Conservation (phyloP, 2,888 invertebrate genomes). For the Eristalis tenax region DNA sequence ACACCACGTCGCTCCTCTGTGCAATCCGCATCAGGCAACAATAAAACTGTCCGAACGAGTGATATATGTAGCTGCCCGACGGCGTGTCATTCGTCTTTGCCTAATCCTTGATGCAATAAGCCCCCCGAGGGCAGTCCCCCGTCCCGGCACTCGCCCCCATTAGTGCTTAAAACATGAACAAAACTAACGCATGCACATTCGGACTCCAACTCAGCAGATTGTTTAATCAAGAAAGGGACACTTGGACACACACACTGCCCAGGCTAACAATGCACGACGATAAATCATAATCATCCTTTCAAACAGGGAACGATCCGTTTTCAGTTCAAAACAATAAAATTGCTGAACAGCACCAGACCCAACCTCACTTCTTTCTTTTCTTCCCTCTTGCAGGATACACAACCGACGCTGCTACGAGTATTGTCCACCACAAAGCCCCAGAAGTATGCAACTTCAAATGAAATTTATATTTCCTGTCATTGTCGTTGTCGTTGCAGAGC, state of each 20-base stretch:
- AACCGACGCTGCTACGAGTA: background rate
- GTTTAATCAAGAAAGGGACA: constrained; percentile 30
- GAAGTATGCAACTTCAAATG: constrained; percentile 65
- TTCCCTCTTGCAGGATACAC: constrained; percentile 49
- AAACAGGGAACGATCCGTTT: constrained; percentile 19
- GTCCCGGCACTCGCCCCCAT: constrained; percentile 17
- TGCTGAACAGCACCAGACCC: constrained; percentile 18
- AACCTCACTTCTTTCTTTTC: background rate
- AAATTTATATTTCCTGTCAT: constrained; percentile 70
- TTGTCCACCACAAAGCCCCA: constrained; percentile 35
- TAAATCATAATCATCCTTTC: constrained; percentile 62
- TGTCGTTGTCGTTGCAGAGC: constrained; percentile 40
- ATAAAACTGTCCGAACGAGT: constrained; percentile 43
- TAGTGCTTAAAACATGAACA: constrained; percentile 15
- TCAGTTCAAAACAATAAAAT: constrained; percentile 54
- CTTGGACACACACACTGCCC: constrained; percentile 1
- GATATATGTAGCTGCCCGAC: constrained; percentile 20
- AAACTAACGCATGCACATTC: constrained; percentile 28
- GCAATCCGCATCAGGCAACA: constrained; percentile 2
- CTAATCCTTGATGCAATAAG: constrained; percentile 4
- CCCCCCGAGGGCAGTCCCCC: constrained; percentile 6
- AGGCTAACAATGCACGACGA: constrained; percentile 7
- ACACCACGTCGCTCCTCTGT: background rate
- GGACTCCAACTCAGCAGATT: constrained; percentile 35
- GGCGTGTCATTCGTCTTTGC: background rate